phyloP scores from a whole-genome alignment of 2,888 invertebrate genomes.

The Ferdinandea cuprea region DNA sequence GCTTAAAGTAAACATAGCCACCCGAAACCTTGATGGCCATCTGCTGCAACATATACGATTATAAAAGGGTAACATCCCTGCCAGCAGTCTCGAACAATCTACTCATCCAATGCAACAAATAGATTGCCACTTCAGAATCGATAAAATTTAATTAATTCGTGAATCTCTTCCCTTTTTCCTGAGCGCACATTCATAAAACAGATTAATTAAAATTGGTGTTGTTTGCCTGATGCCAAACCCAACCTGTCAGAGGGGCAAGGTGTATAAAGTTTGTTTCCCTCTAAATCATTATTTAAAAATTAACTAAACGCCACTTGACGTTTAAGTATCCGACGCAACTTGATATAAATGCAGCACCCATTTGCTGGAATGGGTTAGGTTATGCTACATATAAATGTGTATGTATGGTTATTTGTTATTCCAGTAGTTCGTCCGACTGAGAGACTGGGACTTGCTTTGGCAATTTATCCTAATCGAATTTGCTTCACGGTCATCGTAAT shows the following conservation, averaged over 20 bases:
- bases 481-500: conserved; percentile 66
- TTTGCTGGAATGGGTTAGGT: conserved; percentile 34
- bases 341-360: conserved; percentile 3
- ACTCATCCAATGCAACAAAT: not conserved
- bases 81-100: too few species aligned
- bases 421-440: conserved; percentile 39
- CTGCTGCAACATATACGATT: too few species aligned
- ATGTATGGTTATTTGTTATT: conserved; percentile 40
- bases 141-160: conserved; percentile 66
- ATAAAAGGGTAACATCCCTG: too few species aligned
- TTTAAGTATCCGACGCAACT: not conserved
- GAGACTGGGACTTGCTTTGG: conserved; percentile 40
- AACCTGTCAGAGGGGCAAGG: conserved; percentile 45
- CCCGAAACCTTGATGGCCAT: too few species aligned
- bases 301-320: conserved; percentile 65
- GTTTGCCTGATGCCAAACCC: conserved; percentile 26
- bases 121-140: conserved; percentile 42
- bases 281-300: conserved; percentile 37
- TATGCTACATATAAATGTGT: not conserved
- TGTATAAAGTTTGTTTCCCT: not conserved
- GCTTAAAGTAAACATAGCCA: too few species aligned
- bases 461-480: conserved; percentile 72
- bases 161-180: conserved; percentile 38
- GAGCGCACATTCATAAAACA: conserved; percentile 36
- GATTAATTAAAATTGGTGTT: conserved; percentile 59